A percentile compares a stretch with the other conserved stretches of the same genome.
phyloP scores from a whole-genome alignment of 35 echinoderm and acorn worm species.

The Amphiura filiformis region DNA sequence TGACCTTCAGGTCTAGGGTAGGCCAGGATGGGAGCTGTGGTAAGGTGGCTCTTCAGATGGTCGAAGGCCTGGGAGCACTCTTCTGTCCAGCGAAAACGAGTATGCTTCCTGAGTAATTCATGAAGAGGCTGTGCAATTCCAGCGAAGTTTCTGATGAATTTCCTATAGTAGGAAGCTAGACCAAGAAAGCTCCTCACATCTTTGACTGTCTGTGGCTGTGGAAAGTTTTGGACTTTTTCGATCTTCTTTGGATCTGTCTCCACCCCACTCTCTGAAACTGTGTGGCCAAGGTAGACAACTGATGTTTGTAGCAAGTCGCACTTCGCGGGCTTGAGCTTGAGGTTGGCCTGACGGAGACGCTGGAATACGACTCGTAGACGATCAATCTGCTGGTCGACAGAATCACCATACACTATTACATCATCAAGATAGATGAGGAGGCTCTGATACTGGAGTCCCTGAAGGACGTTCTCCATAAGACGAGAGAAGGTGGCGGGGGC shows the following conservation, averaged over 20 bases:
- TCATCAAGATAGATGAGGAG: constrained; percentile 34
- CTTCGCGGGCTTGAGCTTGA: constrained; percentile 51
- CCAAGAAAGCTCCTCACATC: constrained; percentile 41
- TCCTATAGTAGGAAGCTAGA: constrained; percentile 27
- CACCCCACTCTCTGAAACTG: constrained; percentile 25
- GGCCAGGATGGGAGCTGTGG: constrained; percentile 21
- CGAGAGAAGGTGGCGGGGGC: constrained; percentile 34
- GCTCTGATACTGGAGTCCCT: not conserved
- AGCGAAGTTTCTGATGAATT: constrained; percentile 39
- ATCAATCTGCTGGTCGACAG: not conserved
- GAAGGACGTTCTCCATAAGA: not conserved
- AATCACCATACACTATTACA: constrained; percentile 14
- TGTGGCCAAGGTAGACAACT: constrained; percentile 39
- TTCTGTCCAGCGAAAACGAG: constrained; percentile 22
- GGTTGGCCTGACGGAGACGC: not conserved
- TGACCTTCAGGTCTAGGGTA: constrained; percentile 25
- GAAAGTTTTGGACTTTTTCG: not conserved
- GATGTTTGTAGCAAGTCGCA: constrained; percentile 13
- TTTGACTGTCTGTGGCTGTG: not conserved
- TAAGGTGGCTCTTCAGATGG: constrained; percentile 18
- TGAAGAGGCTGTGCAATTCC: constrained; percentile 44
- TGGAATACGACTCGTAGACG: not conserved
- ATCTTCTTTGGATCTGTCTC: constrained; percentile 39
- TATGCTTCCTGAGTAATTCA: constrained; percentile 16
- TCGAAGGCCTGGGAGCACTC: constrained; percentile 19